phyloP scores from a whole-genome alignment of 2,113 vertebrate genomes.

The Antechinus flavipes region DNA sequence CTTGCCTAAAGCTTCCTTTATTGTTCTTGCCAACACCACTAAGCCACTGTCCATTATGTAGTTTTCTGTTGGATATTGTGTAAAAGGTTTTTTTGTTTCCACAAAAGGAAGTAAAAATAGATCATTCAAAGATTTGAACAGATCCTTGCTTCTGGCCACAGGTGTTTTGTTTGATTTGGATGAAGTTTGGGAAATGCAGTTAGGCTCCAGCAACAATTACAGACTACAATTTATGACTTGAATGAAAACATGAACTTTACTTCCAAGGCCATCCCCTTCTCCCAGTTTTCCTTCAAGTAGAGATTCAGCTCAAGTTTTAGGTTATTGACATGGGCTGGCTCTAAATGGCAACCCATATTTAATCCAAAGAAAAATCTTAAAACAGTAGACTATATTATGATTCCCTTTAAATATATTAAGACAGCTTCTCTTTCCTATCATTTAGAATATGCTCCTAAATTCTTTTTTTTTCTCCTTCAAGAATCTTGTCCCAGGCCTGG shows the following conservation, averaged over 20 bases:
- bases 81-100: constrained; percentile 38
- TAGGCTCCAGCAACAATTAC: not conserved
- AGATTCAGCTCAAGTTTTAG: not conserved
- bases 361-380: not conserved
- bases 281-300: not conserved
- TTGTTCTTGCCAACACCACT: not conserved
- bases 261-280: not conserved
- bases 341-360: not conserved
- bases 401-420: not conserved
- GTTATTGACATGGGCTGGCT: not conserved
- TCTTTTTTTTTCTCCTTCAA: not conserved
- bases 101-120: not conserved
- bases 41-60: not conserved
- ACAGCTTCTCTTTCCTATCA: not conserved
- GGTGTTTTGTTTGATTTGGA: not conserved
- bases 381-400: not conserved
- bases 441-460: not conserved
- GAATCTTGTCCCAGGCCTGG: not conserved
- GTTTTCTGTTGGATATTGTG: not conserved
- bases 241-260: not conserved
- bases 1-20: not conserved
- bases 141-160: constrained; percentile 33
- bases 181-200: constrained; percentile 1
- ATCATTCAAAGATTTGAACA: not conserved
- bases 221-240: not conserved